Conservation (phyloP, 2,113 vertebrate species). For the Camarhynchus parvulus region DNA sequence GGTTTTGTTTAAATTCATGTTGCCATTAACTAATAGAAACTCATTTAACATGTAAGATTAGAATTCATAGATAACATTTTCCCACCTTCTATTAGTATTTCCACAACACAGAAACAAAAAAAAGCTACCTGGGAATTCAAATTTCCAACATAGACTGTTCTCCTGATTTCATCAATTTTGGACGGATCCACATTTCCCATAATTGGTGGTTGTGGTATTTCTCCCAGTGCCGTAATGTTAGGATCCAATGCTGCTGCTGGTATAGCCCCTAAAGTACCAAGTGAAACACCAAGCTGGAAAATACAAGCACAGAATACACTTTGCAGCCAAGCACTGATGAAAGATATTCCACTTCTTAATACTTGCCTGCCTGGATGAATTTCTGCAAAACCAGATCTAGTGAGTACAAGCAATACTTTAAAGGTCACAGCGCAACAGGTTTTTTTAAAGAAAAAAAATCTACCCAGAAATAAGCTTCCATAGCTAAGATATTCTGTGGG, state of each 20-base stretch:
- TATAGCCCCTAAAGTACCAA: conserved; percentile 84
- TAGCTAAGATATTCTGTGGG: neutral
- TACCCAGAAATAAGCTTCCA: neutral
- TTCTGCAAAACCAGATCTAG: neutral
- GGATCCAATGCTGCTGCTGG: conserved; percentile 81
- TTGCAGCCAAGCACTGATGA: neutral
- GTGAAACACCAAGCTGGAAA: conserved; percentile 84
- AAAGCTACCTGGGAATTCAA: conserved; percentile 91
- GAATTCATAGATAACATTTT: neutral
- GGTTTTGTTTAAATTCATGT: neutral
- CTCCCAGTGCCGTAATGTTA: conserved; percentile 74
- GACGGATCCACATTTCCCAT: conserved; percentile 96
- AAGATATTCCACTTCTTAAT: neutral
- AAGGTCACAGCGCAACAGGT: rapidly evolving
- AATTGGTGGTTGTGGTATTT: conserved; percentile 86
- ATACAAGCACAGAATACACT: neutral
- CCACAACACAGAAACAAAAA: neutral
- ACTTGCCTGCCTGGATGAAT: neutral
- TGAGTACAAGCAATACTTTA: neutral
- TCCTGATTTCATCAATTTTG: conserved; percentile 95
- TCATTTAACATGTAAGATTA: neutral
- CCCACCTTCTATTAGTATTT: neutral
- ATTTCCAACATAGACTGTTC: conserved; percentile 96
- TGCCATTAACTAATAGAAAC: neutral
- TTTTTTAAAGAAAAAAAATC: neutral